phyloP scores from a whole-genome alignment of 2,113 vertebrate genomes.

The Proteles cristata region DNA sequence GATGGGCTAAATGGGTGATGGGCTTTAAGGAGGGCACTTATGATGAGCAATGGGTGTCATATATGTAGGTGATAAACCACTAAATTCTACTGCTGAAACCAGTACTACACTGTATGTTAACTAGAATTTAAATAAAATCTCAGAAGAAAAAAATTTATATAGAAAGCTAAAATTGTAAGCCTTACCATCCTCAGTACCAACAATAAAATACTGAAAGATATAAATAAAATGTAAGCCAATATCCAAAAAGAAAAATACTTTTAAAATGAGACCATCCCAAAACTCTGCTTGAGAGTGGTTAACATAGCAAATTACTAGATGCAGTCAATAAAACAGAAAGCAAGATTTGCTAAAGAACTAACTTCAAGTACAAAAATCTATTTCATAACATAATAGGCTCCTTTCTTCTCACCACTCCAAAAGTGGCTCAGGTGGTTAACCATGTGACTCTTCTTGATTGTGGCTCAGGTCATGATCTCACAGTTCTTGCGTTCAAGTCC shows the following conservation, averaged over 20 bases:
- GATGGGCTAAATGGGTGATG: no score
- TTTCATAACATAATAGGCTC: background rate
- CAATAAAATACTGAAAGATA: background rate
- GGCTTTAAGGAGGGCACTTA: no score
- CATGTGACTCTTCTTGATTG: no score
- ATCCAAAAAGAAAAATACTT: slow-evolving; percentile 5
- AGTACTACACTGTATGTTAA: no score
- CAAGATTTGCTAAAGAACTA: background rate
- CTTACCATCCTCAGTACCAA: slow-evolving; percentile 25
- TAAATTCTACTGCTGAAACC: no score
- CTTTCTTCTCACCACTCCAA: slow-evolving; percentile 2
- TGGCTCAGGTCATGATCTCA: no score
- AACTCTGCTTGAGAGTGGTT: background rate
- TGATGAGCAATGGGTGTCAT: no score
- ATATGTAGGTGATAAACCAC: no score
- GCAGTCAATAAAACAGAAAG: slow-evolving; percentile 26
- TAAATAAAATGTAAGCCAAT: slow-evolving; percentile 51
- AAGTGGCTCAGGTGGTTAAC: background rate
- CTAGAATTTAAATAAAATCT: no score
- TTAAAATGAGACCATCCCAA: slow-evolving; percentile 7
- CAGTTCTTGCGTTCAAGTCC: no score
- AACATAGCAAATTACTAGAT: slow-evolving; percentile 39
- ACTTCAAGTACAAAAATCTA: slow-evolving; percentile 41
- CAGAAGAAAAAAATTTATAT: background rate
- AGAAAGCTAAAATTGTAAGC: background rate